Base-by-base conservation (phyloP, 2,888 invertebrate genomes). In the Parasteatoda lunata region DNA sequence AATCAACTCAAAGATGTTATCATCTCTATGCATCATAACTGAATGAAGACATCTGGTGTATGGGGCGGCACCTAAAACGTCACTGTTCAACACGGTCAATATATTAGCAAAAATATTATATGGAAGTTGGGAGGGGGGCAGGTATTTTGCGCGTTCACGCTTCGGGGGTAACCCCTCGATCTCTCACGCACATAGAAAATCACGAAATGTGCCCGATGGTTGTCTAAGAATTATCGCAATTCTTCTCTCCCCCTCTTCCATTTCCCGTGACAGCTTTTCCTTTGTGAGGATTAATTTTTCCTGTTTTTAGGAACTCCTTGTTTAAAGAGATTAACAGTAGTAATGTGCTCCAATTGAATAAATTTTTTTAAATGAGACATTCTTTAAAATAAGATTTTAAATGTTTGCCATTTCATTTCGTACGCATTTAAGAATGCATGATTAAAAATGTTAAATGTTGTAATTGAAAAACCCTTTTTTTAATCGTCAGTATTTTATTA, bases 21-120 rank as follows among this genome's bases (percentile, higher is more conserved):
- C 30, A 30, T 30, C 30, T 30, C 30, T 30, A 30, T 30, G 30
- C 30, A 30, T 30, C 81, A 81, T 51, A 68, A 49, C 65, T 54
- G 70, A 72, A 84, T 84, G 83, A 86, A 86, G 85, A 86, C 85
- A 86, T 86, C 85, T 86, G 85, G 76, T 30, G 30, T 68, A 51
- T 48, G 68, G 80, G 80, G 76, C 64, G 70, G 85, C 71, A 69
- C 45, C 77, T 7, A 45, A 65, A 49, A 68, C 85, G 85, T 86
- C 85, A 86, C 80, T 86, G 85, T 45, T 65, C 64, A 64, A 66
- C 84, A 73, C 75, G 84, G 85, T 80, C 85, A 80, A 86, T 86
- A 80, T 86, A 86, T 86, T 86, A 86, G 80, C 85, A 77, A 85
- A 85, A 85, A 85, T 85, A 85, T 85, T 85, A 75, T 77, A 64